Conservation (phyloP, 2,888 invertebrate species). For the Brenthis hecate region DNA sequence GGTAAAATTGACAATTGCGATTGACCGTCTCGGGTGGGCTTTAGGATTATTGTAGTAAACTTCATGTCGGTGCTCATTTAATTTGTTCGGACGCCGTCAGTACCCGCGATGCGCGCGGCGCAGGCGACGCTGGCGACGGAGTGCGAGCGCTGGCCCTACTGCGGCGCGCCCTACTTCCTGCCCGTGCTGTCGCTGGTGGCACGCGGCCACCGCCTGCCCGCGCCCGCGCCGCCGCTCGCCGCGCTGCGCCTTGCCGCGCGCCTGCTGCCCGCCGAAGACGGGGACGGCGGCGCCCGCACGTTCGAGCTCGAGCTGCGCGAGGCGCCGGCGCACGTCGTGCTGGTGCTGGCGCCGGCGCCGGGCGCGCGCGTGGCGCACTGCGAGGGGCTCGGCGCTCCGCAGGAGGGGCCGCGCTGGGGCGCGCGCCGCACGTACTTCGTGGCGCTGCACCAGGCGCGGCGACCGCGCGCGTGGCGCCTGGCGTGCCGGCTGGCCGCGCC, state of each 20-base stretch:
- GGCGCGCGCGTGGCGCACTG: constrained; percentile 36
- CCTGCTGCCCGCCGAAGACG: constrained; percentile 41
- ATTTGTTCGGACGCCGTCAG: constrained; percentile 33
- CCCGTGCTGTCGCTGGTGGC: constrained; percentile 86
- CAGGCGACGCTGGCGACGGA: constrained; percentile 49
- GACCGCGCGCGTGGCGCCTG: constrained; percentile 24
- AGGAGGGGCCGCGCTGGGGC: constrained; percentile 43
- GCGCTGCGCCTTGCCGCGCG: constrained; percentile 72
- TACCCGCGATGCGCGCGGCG: constrained; percentile 44
- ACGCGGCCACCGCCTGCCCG: constrained; percentile 42
- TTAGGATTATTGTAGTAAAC: too few relatives aligned
- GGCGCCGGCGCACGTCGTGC: constrained; percentile 57
- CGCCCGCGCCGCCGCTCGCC: constrained; percentile 33
- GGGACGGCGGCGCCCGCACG: constrained; percentile 65
- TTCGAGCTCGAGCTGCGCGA: constrained; percentile 26
- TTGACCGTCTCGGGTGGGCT: too few relatives aligned
- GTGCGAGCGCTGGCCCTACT: constrained; percentile 86
- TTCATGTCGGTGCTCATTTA: background rate
- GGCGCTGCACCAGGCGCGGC: constrained; percentile 40
- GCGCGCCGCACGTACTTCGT: constrained; percentile 44
- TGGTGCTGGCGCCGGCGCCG: constrained; percentile 53
- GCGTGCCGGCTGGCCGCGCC: constrained; percentile 32
- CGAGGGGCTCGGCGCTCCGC: constrained; percentile 26
- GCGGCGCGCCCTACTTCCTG: constrained; percentile 90
- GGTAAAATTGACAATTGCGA: too few relatives aligned